These are phyloP conservation scores for Drosophila eohydei DNA, from an alignment of 2,888 invertebrate genomes.

Conservation along the genomic window DNA sequence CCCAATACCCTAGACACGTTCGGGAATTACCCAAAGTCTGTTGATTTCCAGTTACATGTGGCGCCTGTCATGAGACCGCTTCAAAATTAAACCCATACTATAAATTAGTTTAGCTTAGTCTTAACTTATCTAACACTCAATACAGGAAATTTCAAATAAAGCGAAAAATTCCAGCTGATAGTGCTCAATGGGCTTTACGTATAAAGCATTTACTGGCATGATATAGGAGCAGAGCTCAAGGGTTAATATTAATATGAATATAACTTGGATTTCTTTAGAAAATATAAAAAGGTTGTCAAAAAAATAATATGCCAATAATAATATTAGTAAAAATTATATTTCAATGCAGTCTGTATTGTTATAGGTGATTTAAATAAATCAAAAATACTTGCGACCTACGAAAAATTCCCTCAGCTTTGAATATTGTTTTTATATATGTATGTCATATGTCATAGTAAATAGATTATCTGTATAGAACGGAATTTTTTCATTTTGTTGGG, in stretches of 20 bases:
- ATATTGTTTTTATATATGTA: neutral
- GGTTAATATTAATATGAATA: too few species aligned
- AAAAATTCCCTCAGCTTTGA: neutral
- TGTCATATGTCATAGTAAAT: too few species aligned
- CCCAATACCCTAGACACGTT: constrained; percentile 25
- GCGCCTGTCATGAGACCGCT: neutral
- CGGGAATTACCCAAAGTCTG: constrained; percentile 1
- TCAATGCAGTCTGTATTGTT: neutral
- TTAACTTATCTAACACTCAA: constrained; percentile 32
- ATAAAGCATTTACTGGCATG: neutral
- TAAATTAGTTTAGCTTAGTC: constrained; percentile 16
- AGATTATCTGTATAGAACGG: too few species aligned
- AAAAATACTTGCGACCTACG: neutral
- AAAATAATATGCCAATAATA: neutral
- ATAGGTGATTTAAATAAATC: neutral
- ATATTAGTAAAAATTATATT: neutral
- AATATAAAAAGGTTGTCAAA: neutral
- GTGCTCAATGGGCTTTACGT: neutral
- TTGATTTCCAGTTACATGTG: neutral
- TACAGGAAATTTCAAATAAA: constrained; percentile 49
- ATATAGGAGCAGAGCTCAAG: neutral
- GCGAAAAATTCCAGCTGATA: constrained; percentile 32
- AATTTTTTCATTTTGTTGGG: too few species aligned
- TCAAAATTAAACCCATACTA: constrained; percentile 2
- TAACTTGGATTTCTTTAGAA: neutral